These are phyloP conservation scores for Ophraella communa DNA, from an alignment of 2,888 invertebrate genomes.

Conservation along the genomic window DNA sequence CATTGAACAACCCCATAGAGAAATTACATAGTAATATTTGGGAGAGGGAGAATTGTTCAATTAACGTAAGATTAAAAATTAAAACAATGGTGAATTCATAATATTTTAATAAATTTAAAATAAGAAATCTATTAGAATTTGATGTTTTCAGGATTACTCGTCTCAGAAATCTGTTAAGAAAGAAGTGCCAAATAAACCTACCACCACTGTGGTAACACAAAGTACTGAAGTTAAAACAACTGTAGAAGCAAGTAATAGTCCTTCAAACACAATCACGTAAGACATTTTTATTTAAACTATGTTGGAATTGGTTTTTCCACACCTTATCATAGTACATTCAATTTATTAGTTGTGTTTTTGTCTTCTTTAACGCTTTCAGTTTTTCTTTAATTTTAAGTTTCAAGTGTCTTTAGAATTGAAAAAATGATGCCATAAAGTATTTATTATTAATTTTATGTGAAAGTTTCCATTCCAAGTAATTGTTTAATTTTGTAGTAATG, in stretches of 20 bases:
- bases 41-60: no score
- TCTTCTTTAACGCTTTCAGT: no score
- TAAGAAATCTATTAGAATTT: not conserved
- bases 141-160: slow-evolving; percentile 65
- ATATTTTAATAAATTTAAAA: no score
- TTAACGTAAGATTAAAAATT: no score
- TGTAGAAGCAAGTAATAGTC: slow-evolving; percentile 51
- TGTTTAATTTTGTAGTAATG: slow-evolving; percentile 63
- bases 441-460: not conserved
- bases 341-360: no score
- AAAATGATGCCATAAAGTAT: no score
- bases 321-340: no score
- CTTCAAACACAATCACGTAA: slow-evolving; percentile 70
- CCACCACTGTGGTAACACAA: slow-evolving; percentile 39
- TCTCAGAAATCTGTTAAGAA: slow-evolving; percentile 63
- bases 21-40: no score
- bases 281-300: slow-evolving; percentile 45
- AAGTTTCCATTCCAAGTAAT: not conserved
- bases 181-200: slow-evolving; percentile 52
- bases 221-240: slow-evolving; percentile 37
- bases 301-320: no score
- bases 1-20: no score
- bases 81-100: not conserved
- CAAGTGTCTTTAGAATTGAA: no score
- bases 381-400: no score